phyloP scores from a whole-genome alignment of 2,797 vertebrate genomes.

The Euphonia xanthogaster region DNA sequence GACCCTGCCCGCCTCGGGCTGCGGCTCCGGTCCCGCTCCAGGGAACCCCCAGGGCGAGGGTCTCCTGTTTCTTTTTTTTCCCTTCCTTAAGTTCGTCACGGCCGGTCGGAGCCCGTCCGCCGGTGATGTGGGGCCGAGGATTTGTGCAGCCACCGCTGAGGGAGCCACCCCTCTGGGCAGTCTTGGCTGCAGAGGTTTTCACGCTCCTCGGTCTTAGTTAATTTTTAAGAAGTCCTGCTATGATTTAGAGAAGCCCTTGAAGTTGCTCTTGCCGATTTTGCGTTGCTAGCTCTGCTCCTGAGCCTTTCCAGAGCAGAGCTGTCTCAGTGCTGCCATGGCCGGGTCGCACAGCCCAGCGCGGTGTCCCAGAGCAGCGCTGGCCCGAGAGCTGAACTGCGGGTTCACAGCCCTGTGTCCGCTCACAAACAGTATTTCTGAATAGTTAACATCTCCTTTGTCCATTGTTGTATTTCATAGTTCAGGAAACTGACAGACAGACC shows the following conservation, averaged over 20 bases:
- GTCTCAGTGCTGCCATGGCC: background rate
- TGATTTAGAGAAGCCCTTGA: background rate
- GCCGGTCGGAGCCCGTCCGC: background rate
- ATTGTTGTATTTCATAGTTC: background rate
- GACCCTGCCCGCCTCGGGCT: background rate
- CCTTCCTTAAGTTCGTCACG: background rate
- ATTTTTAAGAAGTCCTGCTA: background rate
- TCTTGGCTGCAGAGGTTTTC: fast-evolving
- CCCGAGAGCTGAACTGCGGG: background rate
- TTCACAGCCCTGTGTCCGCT: background rate
- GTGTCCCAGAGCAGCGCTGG: background rate
- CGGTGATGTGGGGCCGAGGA: background rate
- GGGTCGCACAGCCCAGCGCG: background rate
- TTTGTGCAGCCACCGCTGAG: background rate
- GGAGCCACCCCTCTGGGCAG: background rate
- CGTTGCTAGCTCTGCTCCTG: too few relatives aligned
- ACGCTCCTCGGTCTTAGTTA: background rate
- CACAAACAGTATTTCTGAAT: fast-evolving
- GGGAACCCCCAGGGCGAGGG: background rate
- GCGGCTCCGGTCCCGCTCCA: background rate
- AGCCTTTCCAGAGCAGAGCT: background rate
- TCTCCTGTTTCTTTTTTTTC: background rate
- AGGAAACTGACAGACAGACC: background rate
- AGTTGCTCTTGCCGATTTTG: fast-evolving
- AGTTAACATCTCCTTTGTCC: background rate